Conservation (phyloP, 2,888 invertebrate genomes). For the Philereme vetulata region DNA sequence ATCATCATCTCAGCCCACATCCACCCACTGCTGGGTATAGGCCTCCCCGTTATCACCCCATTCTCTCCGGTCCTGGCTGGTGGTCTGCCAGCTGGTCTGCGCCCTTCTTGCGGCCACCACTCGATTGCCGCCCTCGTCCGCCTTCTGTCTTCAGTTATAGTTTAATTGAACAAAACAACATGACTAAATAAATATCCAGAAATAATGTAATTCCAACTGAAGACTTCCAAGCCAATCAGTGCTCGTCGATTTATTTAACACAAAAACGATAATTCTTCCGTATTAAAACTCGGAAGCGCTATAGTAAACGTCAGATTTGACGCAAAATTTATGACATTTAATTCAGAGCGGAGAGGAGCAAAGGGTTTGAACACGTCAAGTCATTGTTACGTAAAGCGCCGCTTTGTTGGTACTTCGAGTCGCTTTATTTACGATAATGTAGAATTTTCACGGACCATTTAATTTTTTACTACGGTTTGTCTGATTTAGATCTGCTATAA, state of each 20-base stretch:
- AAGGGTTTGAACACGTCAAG: constrained; percentile 55
- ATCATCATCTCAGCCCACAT: too few species aligned
- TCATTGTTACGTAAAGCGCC: constrained; percentile 55
- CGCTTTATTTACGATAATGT: constrained; percentile 71
- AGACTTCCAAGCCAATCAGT: too few species aligned
- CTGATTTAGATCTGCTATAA: constrained; percentile 15
- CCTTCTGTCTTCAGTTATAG: too few species aligned
- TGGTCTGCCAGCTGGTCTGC: too few species aligned
- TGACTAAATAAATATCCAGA: too few species aligned
- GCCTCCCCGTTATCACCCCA: too few species aligned
- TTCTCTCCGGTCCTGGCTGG: too few species aligned
- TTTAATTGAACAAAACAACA: too few species aligned
- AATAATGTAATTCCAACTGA: too few species aligned
- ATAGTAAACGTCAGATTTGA: constrained; percentile 42
- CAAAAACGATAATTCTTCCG: background rate
- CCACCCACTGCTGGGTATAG: too few species aligned
- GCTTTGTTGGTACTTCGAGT: constrained; percentile 43
- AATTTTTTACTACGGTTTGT: constrained; percentile 55
- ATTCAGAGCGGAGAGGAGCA: constrained; percentile 44
- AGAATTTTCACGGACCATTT: constrained; percentile 70
- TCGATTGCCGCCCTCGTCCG: too few species aligned
- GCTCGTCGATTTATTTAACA: background rate
- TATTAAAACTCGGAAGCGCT: constrained; percentile 8
- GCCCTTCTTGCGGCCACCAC: too few species aligned
- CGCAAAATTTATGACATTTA: constrained; percentile 59